Evolutionary conservation across 2,113 vertebrate species (phyloP), one percentile per base, ranked within the genome.

Genomic region (Nibea coibor): DNA sequence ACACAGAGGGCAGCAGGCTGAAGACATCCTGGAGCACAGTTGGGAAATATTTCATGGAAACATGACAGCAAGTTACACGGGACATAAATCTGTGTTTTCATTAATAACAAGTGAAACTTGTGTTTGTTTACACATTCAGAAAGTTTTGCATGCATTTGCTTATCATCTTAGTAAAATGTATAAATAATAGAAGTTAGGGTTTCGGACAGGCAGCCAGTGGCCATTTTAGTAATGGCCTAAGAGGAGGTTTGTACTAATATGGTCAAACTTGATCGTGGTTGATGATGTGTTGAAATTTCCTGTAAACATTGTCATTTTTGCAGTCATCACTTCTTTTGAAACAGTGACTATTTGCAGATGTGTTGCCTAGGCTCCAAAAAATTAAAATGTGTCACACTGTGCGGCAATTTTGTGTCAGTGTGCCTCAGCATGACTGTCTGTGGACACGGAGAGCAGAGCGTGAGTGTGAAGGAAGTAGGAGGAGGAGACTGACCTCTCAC

Each of bases 11-110:
- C 82, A 72, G 67, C 57, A 56, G 62, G 56, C 80, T 50, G 73
- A 85, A 72, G 75, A 78, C 67, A 63, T 69, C 61, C 68, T 22
- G 17, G 42, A 54, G 59, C 5, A 59, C 59, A 77, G 56, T 63
- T 80, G 10, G 58, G 74, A 80, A 83, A 69, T 76, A 80, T 78
- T 82, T 88, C 50, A 77, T 56, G 53, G 31, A 78, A 84, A 39
- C 54, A 26, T 35, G 59, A 75, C 20, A 3, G 19, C 14, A 58
- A 17, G 58, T 75, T 68, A 72, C 47, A 83, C 4, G 7, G 81
- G 70, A 82, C 63, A 69, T 83, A 69, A 51, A 86, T 58, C 16
- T 75, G 67, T 69, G 63, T 81, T 85, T 58, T 75, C n/a, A 54
- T 58, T 48, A 14, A 58, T 53, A 72, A 39, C 51, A 16, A 24